Conservation (phyloP, 2,888 invertebrate species). For the Polydesmus complanatus region DNA sequence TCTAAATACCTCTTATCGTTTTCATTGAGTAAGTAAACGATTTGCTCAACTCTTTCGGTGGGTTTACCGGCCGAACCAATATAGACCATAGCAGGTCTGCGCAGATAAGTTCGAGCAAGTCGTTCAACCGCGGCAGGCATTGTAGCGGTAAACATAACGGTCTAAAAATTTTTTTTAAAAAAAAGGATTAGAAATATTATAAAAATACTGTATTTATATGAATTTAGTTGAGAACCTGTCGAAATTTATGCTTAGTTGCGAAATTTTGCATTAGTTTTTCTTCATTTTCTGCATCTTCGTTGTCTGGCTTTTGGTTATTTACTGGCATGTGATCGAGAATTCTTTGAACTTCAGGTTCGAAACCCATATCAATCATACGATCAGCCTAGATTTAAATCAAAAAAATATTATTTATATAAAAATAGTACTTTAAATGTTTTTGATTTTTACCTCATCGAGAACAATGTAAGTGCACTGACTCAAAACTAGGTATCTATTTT, state of each 20-base stretch:
- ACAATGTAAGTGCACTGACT: constrained; percentile 96
- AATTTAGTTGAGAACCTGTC: constrained; percentile 55
- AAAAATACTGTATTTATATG: background rate
- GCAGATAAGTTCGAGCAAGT: constrained; percentile 80
- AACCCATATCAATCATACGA: constrained; percentile 99
- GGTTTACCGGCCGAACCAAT: constrained; percentile 96
- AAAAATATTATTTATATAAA: background rate
- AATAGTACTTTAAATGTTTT: constrained; percentile 8
- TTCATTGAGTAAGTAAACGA: constrained; percentile 88
- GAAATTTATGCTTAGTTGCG: constrained; percentile 85
- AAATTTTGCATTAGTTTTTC: constrained; percentile 81
- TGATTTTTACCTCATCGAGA: constrained; percentile 36
- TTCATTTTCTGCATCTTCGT: constrained; percentile 95
- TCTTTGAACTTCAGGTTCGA: constrained; percentile 90
- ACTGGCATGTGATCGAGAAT: constrained; percentile 97
- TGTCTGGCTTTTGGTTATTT: constrained; percentile 92
- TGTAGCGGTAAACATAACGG: constrained; percentile 99
- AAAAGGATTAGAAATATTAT: no score
- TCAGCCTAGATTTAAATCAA: constrained; percentile 59
- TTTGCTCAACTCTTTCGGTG: constrained; percentile 93
- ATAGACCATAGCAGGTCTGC: constrained; percentile 92
- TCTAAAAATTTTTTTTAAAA: constrained; percentile 39
- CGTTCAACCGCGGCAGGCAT: constrained; percentile 98
- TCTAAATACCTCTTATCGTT: constrained; percentile 66
- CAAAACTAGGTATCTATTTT: constrained; percentile 91